These are phyloP conservation scores for Poeciliopsis retropinna DNA, from an alignment of 2,113 vertebrate genomes.

Conservation along the genomic window DNA sequence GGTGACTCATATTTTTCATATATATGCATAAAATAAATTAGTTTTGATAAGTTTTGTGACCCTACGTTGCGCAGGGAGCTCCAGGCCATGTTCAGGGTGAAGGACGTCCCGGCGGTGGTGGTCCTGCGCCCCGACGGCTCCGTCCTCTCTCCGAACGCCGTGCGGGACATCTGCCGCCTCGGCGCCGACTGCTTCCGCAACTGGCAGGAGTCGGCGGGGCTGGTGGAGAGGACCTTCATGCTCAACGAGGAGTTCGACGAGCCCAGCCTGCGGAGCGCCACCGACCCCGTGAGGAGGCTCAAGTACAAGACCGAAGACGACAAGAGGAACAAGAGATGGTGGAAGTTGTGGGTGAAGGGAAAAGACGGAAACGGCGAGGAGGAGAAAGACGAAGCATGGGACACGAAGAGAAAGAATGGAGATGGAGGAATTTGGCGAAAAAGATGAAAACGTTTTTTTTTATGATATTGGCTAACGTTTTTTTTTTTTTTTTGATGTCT, in stretches of 20 bases:
- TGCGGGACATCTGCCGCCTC: slow-evolving; percentile 80
- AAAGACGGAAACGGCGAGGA: slow-evolving; percentile 13
- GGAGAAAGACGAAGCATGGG: slow-evolving; percentile 29
- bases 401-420: slow-evolving; percentile 38
- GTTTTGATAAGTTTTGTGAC: not conserved
- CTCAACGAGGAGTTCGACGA: slow-evolving; percentile 85
- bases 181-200: slow-evolving; percentile 84
- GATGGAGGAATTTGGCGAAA: slow-evolving; percentile 43
- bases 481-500: no score
- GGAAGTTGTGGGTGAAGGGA: slow-evolving; percentile 37
- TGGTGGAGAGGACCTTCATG: slow-evolving; percentile 89
- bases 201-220: slow-evolving; percentile 89
- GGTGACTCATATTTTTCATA: slow-evolving; percentile 9
- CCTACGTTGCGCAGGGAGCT: slow-evolving; percentile 80
- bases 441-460: slow-evolving; percentile 4
- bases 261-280: slow-evolving; percentile 78
- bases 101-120: slow-evolving; percentile 83
- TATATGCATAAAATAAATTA: not conserved
- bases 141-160: slow-evolving; percentile 81
- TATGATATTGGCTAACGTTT: no score
- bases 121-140: slow-evolving; percentile 87
- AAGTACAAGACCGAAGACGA: slow-evolving; percentile 87
- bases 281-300: slow-evolving; percentile 84
- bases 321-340: slow-evolving; percentile 77
- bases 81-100: slow-evolving; percentile 81